Evolutionary conservation across 2,113 vertebrate species (phyloP), one percentile per base, ranked within the genome.

Genomic region (Maccullochella peelii): DNA sequence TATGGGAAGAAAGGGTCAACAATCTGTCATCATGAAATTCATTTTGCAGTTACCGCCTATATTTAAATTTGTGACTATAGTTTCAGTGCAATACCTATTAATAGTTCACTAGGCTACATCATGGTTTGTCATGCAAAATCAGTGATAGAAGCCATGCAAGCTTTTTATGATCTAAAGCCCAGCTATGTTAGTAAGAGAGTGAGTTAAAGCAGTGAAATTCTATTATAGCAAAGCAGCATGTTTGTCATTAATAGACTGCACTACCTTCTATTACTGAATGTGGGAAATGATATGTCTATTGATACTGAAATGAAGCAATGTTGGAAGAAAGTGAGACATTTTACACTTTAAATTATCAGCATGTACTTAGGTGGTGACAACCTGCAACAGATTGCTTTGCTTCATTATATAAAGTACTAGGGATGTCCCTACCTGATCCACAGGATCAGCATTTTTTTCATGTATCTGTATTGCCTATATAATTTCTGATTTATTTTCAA

Each of bases 81-180:
- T 70, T 86, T 77, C 40, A 73, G 78, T 77, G n/a, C 20, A 66
- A 27, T 49, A 47, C 66, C 62, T 84, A 89, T 55, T 20, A 66
- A 49, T 42, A 44, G 58, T 50, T 85, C 5, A 79, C 79, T 49
- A 42, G 27, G 44, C 77, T 83, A 77, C 44, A 47, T 47, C 4
- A 75, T 42, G 14, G 27, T 47, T 66, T 76, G 49, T 68, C 89
- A 89, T 88, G 90, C 87, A 89, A 75, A 83, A 83, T 74, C 15
- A 67, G 25, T 63, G 69, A 84, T 8, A 89, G 70, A 86, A 88
- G 82, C 69, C 88, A 90, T 91, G 89, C 91, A 88, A 84, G 83
- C 36, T 33, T 78, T 42, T 54, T 25, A 67, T 5, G 14, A 82
- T 72, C 25, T 71, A 30, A 82, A 91, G 79, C 73, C n/a, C 27